Conservation (phyloP, 2,797 vertebrate genomes). For the Pelodytes ibericus region DNA sequence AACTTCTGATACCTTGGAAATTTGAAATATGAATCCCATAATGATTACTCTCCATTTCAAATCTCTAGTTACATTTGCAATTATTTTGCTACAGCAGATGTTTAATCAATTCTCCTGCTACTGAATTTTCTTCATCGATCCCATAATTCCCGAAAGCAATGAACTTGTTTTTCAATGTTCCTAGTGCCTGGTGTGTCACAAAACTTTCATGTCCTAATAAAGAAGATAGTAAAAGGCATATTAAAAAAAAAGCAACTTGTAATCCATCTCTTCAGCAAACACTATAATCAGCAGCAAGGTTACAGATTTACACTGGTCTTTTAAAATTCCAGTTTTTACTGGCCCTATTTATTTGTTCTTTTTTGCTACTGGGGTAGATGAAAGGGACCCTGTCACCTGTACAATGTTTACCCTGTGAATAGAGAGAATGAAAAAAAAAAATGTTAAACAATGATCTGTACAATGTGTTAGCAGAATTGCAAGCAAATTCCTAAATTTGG, state of each 20-base stretch:
- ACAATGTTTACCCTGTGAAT: too few species aligned
- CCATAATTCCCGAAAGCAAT: slow-evolving; percentile 29
- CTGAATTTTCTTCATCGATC: slow-evolving; percentile 21
- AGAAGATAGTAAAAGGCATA: slow-evolving; percentile 24
- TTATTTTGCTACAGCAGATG: slow-evolving; percentile 13
- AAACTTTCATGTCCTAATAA: slow-evolving; percentile 34
- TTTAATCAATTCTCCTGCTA: slow-evolving; percentile 35
- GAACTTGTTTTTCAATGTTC: slow-evolving; percentile 26
- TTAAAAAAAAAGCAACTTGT: slow-evolving; percentile 16
- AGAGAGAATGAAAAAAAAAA: too few species aligned
- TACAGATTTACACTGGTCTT: not conserved
- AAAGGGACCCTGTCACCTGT: too few species aligned
- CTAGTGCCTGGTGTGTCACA: slow-evolving; percentile 14
- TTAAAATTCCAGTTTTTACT: not conserved
- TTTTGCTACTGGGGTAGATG: too few species aligned
- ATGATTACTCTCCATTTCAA: not conserved
- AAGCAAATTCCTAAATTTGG: too few species aligned
- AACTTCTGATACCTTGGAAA: not conserved
- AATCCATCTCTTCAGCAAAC: not conserved
- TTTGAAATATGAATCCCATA: not conserved
- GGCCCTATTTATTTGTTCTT: not conserved
- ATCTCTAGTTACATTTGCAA: slow-evolving; percentile 21
- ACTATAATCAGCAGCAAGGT: slow-evolving; percentile 13
- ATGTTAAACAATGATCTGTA: too few species aligned
- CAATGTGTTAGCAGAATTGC: too few species aligned